Evolutionary conservation across 2,113 vertebrate species (phyloP), one percentile per base, ranked within the genome.

Genomic region (Psittacula cyanocephala): DNA sequence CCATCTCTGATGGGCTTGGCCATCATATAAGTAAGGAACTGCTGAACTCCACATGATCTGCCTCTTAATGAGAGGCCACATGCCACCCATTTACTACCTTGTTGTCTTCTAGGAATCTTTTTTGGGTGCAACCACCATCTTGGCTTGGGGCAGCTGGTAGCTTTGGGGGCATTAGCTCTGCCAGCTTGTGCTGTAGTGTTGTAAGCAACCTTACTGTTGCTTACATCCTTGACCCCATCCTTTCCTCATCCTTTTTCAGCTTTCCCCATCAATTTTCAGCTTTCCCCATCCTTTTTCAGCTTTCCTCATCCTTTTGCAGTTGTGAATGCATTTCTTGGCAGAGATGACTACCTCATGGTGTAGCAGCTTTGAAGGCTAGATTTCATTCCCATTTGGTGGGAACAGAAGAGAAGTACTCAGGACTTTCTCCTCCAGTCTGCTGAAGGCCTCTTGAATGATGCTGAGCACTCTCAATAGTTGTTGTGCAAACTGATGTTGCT

Each of bases 401-500:
- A 89, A 43, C 55, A 68, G 60, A 76, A 78, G 27, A 65, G 33
- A 53, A 62, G 20, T 13, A 20, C 60, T 84, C 35, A 64, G 57
- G 41, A 85, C 23, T 13, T 79, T 81, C 52, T 71, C 24, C 11
- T 25, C 8, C 0, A 11, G 27, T 11, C 33, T 86, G 62, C 80
- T 65, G 80, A 86, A 81, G 47, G 62, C 43, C 52, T 59, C 62
- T 69, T 39, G 57, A 41, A 52, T 49, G 28, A 25, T 85, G 77
- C 59, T 50, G 44, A 80, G 57, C 37, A 25, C 25, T 86, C 19
- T 44, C 23, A 44, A 18, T 9, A 84, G 31, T 46, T 47, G 37
- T 16, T 57, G 3, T 70, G 27, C 0, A 3, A 83, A 59, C 53
- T 41, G 70, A 62, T 17, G 46, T 55, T 0, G 0, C 55, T 88